Conservation (phyloP, 1,140 invertebrate genomes). For the Phortica variegata region DNA sequence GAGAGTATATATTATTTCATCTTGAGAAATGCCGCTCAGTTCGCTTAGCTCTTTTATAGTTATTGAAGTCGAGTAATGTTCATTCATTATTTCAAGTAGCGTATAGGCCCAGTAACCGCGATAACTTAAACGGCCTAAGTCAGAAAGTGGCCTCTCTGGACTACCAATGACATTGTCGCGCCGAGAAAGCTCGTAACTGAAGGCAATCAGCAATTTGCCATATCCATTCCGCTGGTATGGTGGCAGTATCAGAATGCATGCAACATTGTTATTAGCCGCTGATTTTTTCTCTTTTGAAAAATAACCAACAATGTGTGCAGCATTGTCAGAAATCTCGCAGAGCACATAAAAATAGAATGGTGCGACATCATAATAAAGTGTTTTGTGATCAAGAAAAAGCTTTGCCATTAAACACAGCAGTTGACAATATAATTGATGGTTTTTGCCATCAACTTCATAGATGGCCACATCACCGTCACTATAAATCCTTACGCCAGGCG, state of each 20-base stretch:
- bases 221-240: conserved; percentile 97
- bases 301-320: conserved; percentile 93
- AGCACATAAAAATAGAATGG: conserved; percentile 97
- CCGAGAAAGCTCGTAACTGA: conserved; percentile 88
- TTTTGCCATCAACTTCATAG: conserved; percentile 86
- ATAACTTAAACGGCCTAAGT: conserved; percentile 94
- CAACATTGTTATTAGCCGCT: conserved; percentile 94
- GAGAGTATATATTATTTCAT: conserved; percentile 93
- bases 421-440: conserved; percentile 91
- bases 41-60: conserved; percentile 92
- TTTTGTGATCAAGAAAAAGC: conserved; percentile 95
- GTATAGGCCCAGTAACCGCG: conserved; percentile 97
- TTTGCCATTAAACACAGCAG: conserved; percentile 93
- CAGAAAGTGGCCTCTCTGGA: conserved; percentile 95
- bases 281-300: conserved; percentile 99
- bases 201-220: conserved; percentile 95
- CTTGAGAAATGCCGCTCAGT: conserved; percentile 91
- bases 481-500: conserved; percentile 90
- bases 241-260: conserved; percentile 93
- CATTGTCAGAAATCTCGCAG: conserved; percentile 90
- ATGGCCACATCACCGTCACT: conserved; percentile 83
- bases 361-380: conserved; percentile 96
- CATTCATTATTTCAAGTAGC: conserved; percentile 77
- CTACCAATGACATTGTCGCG: conserved; percentile 88
- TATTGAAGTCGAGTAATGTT: conserved; percentile 61